Evolutionary conservation across 2,888 invertebrate genomes (phyloP), one percentile per base, ranked within the genome.

Genomic region (Latrodectus hesperus): DNA sequence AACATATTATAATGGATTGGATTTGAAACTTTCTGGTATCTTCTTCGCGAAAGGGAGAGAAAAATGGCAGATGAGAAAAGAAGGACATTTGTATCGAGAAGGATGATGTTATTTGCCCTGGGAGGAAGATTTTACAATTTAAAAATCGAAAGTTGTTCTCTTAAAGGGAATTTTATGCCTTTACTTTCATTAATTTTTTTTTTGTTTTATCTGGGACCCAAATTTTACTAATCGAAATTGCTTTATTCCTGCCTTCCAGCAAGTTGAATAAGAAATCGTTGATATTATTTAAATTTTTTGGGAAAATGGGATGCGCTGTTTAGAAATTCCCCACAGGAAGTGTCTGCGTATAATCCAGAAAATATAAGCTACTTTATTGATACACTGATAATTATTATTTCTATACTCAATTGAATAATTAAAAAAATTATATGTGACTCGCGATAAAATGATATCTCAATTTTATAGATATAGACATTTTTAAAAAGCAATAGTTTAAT

Each of bases 1-100:
- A 79, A 79, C 11, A 55, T 80, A 80, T 79, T 70, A 70, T 79
- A 80, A 80, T 80, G 79, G 79, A 64, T 80, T 80, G 79, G 71
- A 71, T 64, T 60, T 80, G 64, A 80, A 80, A 80, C 55, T 22
- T 12, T 60, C 14, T 60, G 38, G 38, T 38, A 38, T 38, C 38
- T 60, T 22, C 55, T 38, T 60, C 26, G 22, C 26, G 74, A 53
- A 16, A 12, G n/a, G 74, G 17, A 55, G 22, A 53, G 52, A 52
- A 74, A 53, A n/a, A 53, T 52, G 16, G 74, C 10, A 53, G 17
- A 11, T 9, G 17, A 16, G 8, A 60, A 60, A 60, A 60, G 60
- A 60, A 60, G n/a, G 60, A 14, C 60, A 60, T 60, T 60, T 60
- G 60, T 60, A 60, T 60, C 60, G 60, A 14, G 11, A 14, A 38